Percentiles rank a stretch among this genome's conserved stretches.
phyloP scores from a whole-genome alignment of 2,888 invertebrate species.

The Vesta saturnalis region DNA sequence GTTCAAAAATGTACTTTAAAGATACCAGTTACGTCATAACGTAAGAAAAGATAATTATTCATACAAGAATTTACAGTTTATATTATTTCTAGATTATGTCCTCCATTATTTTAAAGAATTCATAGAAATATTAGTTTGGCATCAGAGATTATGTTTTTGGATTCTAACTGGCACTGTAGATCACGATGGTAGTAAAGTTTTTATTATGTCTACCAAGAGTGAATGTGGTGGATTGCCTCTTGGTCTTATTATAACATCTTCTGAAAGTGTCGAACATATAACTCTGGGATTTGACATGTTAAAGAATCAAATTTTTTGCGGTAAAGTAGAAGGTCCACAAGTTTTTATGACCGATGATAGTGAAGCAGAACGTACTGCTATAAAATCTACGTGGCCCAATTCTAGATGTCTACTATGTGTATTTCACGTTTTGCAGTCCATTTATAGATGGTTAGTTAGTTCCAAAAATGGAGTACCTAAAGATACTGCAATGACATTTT shows the following conservation, averaged over 20 bases:
- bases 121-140: slow-evolving; percentile 12
- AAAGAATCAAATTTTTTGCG: neutral
- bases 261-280: slow-evolving; percentile 5
- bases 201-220: slow-evolving; percentile 10
- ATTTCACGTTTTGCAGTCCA: slow-evolving; percentile 26
- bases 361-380: slow-evolving; percentile 2
- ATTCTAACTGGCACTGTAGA: slow-evolving; percentile 18
- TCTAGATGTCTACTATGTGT: slow-evolving; percentile 20
- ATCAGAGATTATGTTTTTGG: slow-evolving; percentile 23
- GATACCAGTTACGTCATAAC: neutral
- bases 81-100: slow-evolving; percentile 12
- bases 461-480: slow-evolving; percentile 13
- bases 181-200: slow-evolving; percentile 17
- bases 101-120: slow-evolving; percentile 21
- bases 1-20: slow-evolving; percentile 9
- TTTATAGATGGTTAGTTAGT: slow-evolving; percentile 23
- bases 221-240: slow-evolving; percentile 12
- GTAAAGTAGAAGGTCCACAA: slow-evolving; percentile 17
- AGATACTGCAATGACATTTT: neutral
- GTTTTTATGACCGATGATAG: slow-evolving; percentile 24
- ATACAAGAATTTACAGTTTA: neutral
- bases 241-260: slow-evolving; percentile 3
- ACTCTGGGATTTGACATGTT: slow-evolving; percentile 14
- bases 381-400: slow-evolving; percentile 11
- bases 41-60: neutral